A percentile compares a stretch with the other conserved stretches of the same genome.
These are phyloP conservation scores for Gallirallus australis DNA, from an alignment of 2,797 vertebrate species.

Conservation along the genomic window DNA sequence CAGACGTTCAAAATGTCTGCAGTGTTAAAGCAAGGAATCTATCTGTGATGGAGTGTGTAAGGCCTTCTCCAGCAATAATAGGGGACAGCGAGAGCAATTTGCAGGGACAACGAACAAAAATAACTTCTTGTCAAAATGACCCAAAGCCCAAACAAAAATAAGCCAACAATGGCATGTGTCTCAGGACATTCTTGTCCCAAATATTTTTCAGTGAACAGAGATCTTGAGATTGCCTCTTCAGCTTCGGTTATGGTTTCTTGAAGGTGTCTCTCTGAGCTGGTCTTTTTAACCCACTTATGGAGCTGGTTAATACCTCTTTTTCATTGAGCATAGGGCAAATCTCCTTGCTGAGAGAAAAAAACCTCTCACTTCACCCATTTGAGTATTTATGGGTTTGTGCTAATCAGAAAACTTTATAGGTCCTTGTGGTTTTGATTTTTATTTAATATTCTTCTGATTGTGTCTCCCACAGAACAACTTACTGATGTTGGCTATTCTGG, in stretches of 20 bases:
- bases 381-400: neutral
- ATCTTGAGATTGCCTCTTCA: neutral
- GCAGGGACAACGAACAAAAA: neutral
- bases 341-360: neutral
- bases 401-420: neutral
- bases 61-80: neutral
- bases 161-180: neutral
- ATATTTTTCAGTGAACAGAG: neutral
- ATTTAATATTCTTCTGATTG: neutral
- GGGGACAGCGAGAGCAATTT: too few relatives aligned
- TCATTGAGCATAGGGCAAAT: neutral
- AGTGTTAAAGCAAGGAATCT: neutral
- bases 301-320: neutral
- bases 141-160: neutral
- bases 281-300: neutral
- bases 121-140: neutral
- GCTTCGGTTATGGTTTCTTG: neutral
- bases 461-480: conserved; percentile 88
- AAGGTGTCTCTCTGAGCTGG: neutral
- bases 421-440: neutral
- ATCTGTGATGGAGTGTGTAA: neutral
- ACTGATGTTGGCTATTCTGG: conserved; percentile 92
- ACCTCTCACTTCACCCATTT: neutral
- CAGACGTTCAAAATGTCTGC: neutral
- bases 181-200: neutral